These are phyloP conservation scores for Acrocephalus arundinaceus DNA, from an alignment of 2,113 vertebrate genomes.

Conservation along the genomic window DNA sequence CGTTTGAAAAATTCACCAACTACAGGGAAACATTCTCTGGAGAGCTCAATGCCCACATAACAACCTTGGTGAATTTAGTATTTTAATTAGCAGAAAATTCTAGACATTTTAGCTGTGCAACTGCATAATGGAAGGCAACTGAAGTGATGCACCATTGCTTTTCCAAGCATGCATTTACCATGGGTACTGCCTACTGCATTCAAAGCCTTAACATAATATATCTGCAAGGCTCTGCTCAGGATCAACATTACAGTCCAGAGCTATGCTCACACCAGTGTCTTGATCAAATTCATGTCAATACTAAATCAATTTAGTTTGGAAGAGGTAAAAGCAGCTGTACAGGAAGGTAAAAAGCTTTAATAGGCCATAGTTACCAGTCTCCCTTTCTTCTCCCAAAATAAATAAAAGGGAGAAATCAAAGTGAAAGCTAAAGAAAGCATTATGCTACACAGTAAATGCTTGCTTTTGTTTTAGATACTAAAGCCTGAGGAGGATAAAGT, in stretches of 20 bases:
- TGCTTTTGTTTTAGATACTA: not conserved
- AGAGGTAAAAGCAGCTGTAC: not conserved
- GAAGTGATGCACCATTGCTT: not conserved
- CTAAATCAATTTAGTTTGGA: not conserved
- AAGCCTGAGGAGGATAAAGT: not conserved
- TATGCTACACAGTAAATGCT: not conserved
- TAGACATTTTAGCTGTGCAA: not conserved
- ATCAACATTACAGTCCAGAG: not conserved
- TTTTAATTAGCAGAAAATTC: conserved; percentile 47
- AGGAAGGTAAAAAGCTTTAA: not conserved
- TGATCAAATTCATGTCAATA: not conserved
- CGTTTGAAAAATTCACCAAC: conserved; percentile 45
- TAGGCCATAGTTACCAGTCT: not conserved
- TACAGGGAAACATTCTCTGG: conserved; percentile 17
- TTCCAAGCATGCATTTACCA: not conserved
- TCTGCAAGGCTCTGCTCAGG: not conserved
- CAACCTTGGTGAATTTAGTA: conserved; percentile 6
- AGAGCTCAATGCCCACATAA: conserved; percentile 30
- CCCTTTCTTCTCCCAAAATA: not conserved
- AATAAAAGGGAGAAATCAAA: not conserved
- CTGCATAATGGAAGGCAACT: not conserved
- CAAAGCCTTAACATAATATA: not conserved
- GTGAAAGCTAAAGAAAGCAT: not conserved
- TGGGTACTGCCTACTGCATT: not conserved
- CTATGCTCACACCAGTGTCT: not conserved